A percentile compares a stretch with the other conserved stretches of the same genome.
Conservation (phyloP, 2,113 vertebrate species). For the Psittacula cyanocephala region DNA sequence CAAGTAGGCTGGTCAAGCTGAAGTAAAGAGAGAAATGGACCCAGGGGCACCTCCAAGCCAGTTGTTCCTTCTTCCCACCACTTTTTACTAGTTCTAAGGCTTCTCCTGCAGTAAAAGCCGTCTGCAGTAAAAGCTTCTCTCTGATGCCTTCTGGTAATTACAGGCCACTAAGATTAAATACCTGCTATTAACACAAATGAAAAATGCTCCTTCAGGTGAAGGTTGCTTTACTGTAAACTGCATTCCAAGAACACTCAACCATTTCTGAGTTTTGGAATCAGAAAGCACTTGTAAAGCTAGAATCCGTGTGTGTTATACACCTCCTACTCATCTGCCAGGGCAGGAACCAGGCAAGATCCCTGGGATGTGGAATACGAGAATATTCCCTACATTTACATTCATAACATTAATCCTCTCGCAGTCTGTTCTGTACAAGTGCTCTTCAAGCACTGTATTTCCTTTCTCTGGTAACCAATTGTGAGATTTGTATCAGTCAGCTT, state of each 20-base stretch:
- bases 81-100: not conserved
- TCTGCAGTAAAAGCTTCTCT: not conserved
- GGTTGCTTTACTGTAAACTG: not conserved
- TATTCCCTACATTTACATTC: not conserved
- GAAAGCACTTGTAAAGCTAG: not conserved
- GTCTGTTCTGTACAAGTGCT: not conserved
- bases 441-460: not conserved
- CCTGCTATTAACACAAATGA: not conserved
- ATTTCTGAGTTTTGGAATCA: not conserved
- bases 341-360: not conserved
- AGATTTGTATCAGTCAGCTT: not conserved
- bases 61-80: not conserved
- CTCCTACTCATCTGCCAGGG: not conserved
- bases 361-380: not conserved
- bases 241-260: not conserved
- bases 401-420: accelerated
- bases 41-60: not conserved
- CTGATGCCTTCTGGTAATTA: not conserved
- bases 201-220: not conserved
- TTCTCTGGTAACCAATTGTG: not conserved
- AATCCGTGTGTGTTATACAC: not conserved
- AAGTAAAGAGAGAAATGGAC: not conserved
- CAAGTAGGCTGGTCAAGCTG: not conserved
- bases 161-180: not conserved
- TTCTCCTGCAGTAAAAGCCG: not conserved